Conservation (phyloP, 2,113 vertebrate genomes). For the Paracanthobrama guichenoti region DNA sequence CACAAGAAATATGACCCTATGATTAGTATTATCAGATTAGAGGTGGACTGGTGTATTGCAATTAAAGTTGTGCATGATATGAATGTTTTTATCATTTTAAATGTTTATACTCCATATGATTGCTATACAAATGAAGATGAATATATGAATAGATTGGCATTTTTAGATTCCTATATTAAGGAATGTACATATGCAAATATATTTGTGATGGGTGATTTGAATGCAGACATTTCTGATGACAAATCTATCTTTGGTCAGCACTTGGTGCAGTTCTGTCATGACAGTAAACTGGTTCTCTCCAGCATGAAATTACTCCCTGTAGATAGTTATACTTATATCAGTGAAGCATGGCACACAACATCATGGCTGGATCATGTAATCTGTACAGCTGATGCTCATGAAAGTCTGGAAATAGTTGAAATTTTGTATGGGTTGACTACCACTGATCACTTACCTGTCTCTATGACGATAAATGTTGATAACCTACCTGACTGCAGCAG, state of each 20-base stretch:
- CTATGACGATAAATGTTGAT: background rate
- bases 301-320: no score
- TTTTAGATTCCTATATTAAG: background rate
- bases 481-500: background rate
- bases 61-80: background rate
- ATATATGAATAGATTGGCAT: background rate
- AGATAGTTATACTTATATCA: no score
- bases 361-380: no score
- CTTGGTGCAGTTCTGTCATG: no score
- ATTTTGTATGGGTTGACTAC: background rate
- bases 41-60: background rate
- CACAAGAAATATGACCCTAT: background rate
- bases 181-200: no score
- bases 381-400: no score
- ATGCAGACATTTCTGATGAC: no score
- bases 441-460: background rate
- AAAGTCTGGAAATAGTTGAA: background rate
- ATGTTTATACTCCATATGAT: background rate
- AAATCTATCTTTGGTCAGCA: no score
- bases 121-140: background rate
- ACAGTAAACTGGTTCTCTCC: no score
- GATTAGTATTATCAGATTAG: background rate
- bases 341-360: no score
- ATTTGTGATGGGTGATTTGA: no score
- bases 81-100: background rate